Evolutionary conservation across 2,888 invertebrate genomes (phyloP).

Genomic region (Nymphalis polychloros): DNA sequence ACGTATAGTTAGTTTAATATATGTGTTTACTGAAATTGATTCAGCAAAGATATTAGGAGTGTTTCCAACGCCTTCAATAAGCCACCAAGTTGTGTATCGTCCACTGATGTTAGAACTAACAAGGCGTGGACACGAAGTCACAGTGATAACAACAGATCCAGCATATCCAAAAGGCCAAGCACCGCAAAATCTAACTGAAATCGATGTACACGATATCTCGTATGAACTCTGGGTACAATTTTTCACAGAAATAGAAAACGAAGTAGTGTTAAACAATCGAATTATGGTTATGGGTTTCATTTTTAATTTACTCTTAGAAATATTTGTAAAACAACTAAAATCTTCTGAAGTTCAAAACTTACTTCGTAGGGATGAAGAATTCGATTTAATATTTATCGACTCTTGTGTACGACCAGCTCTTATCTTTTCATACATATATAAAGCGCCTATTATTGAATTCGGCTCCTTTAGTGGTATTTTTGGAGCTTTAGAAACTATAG

Average conservation of each 20-base stretch:
- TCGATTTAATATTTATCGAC: conserved; percentile 56
- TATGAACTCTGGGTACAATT: conserved; percentile 45
- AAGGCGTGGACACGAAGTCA: conserved; percentile 60
- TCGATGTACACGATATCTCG: conserved; percentile 54
- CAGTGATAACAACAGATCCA: conserved; percentile 58
- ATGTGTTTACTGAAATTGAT: too few relatives aligned
- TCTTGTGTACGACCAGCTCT: conserved; percentile 35
- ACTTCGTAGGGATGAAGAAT: conserved; percentile 35
- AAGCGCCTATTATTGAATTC: conserved; percentile 54
- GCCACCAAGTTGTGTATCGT: conserved; percentile 51
- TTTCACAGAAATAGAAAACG: conserved; percentile 28
- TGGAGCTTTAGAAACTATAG: conserved; percentile 42
- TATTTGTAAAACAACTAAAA: conserved; percentile 39
- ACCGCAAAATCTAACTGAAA: conserved; percentile 54
- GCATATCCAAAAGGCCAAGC: conserved; percentile 48
- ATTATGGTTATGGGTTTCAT: conserved; percentile 24
- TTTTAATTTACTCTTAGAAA: conserved; percentile 18
- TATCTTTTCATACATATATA: conserved; percentile 47
- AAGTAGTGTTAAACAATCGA: conserved; percentile 18
- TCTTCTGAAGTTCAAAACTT: conserved; percentile 38
- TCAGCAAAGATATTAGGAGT: too few relatives aligned
- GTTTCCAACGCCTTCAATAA: conserved; percentile 47
- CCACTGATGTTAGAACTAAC: conserved; percentile 55
- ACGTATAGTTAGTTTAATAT: too few relatives aligned
- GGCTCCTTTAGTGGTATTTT: conserved; percentile 49